phyloP scores from a whole-genome alignment of 2,888 invertebrate genomes.

The Acronicta psi region DNA sequence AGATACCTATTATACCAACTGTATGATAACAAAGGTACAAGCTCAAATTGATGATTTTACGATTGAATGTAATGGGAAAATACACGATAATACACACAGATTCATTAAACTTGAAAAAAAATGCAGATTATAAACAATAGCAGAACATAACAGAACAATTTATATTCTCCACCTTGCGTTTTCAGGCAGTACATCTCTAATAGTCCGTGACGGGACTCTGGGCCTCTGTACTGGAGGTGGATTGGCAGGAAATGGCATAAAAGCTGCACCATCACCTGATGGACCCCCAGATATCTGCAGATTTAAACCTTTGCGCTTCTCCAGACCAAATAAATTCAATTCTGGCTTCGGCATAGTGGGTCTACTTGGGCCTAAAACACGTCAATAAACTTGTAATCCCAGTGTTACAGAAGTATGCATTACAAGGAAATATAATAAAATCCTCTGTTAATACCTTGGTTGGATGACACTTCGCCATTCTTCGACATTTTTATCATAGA shows the following conservation, averaged over 20 bases:
- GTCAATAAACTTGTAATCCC: conserved; percentile 2
- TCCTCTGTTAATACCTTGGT: conserved; percentile 83
- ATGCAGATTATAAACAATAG: neutral
- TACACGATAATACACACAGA: neutral
- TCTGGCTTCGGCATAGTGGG: conserved; percentile 83
- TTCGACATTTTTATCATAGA: conserved; percentile 90
- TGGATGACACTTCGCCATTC: conserved; percentile 92
- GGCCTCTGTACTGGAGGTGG: conserved; percentile 71
- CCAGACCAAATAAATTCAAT: conserved; percentile 82
- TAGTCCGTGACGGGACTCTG: conserved; percentile 79
- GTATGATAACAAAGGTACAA: too few relatives aligned
- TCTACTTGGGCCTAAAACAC: conserved; percentile 80
- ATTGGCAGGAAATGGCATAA: conserved; percentile 84
- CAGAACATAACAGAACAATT: neutral
- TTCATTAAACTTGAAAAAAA: neutral
- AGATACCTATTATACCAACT: too few relatives aligned
- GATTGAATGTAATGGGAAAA: too few relatives aligned
- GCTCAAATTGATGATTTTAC: too few relatives aligned
- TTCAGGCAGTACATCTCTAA: conserved; percentile 85
- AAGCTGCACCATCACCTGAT: conserved; percentile 83
- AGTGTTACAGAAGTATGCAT: conserved; percentile 11
- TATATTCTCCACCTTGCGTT: conserved; percentile 82
- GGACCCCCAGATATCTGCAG: conserved; percentile 85
- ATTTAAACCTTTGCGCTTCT: conserved; percentile 90
- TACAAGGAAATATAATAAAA: conserved; percentile 10